Evolutionary conservation across 2,113 vertebrate species (phyloP), one percentile per base, ranked within the genome.

Genomic region (Serinus canaria): DNA sequence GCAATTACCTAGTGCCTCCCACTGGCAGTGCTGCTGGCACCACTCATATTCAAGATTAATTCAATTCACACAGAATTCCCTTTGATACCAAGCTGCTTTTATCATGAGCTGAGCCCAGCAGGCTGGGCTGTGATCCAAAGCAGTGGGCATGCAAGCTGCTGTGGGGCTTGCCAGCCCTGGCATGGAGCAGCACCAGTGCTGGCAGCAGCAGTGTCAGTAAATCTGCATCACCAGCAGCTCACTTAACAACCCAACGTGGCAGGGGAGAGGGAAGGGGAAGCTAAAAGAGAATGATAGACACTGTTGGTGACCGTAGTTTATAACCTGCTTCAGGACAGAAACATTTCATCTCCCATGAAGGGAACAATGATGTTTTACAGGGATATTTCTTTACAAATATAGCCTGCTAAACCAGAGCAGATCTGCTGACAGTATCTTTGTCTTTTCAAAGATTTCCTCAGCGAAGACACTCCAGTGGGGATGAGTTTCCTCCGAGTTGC

Each of bases 401-500:
- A 88, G 59, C 55, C 28, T 85, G 59, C 25, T 83, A 77, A 87
- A 64, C 18, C 37, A 73, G 60, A 80, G 37, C 58, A 62, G 85
- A 24, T 30, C 18, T 90, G n/a, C 73, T 96, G 68, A 95, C 73
- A 30, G 10, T 39, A 21, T 28, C 23, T 77, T 79, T 95, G 27
- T 96, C 60, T 82, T 92, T 94, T 53, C 64, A 49, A 97, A 99
- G 99, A 99, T 83, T 99, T 99, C 90, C 98, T 99, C 76, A 97
- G 98, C 0, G 98, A 99, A 92, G 98, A 99, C 92, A 98, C 98
- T 17, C 97, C 98, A 0, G 97, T 99, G 43, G 99, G 98, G 35
- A 99, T 96, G 7, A 99, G 98, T 90, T 99, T 99, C 90, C 97
- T 99, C 75, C 97, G 94, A 33, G 98, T 98, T 13, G 97, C 98